Evolutionary conservation across 2,888 invertebrate species (phyloP).

Genomic region (Gymnoscelis rufifasciata): DNA sequence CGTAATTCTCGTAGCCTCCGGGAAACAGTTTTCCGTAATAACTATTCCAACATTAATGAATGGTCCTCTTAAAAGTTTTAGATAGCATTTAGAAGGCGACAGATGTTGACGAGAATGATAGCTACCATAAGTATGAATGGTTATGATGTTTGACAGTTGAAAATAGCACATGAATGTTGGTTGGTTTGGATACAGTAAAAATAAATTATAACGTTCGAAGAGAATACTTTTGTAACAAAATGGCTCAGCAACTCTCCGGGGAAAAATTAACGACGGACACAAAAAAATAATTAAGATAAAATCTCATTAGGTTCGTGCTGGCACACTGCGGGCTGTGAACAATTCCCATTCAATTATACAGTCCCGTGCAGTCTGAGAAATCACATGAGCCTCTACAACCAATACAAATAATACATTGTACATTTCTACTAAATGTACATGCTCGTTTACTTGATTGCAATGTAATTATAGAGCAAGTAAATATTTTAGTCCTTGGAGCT

Average conservation of each 20-base stretch:
- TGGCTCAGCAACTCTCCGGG: conserved; percentile 49
- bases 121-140: too few species aligned
- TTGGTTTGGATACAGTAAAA: conserved; percentile 67
- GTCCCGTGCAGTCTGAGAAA: conserved; percentile 13
- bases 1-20: conserved; percentile 1
- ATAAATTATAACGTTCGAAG: conserved; percentile 63
- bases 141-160: conserved; percentile 65
- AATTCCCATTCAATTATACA: conserved; percentile 19
- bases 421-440: background rate
- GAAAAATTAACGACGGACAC: conserved; percentile 55
- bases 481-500: conserved; percentile 34
- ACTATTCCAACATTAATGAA: conserved; percentile 56
- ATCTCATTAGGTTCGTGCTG: conserved; percentile 52
- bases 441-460: conserved; percentile 2
- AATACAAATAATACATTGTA: too few species aligned
- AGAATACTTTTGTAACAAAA: conserved; percentile 58
- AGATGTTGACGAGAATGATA: conserved; percentile 71
- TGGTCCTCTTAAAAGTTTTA: conserved; percentile 54
- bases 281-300: conserved; percentile 64
- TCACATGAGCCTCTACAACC: background rate
- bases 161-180: conserved; percentile 55
- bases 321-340: conserved; percentile 27
- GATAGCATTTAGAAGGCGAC: conserved; percentile 61
- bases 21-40: conserved; percentile 30
- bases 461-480: background rate